Base-by-base conservation (phyloP, 2,888 invertebrate species). In the Iphiclides podalirius region DNA sequence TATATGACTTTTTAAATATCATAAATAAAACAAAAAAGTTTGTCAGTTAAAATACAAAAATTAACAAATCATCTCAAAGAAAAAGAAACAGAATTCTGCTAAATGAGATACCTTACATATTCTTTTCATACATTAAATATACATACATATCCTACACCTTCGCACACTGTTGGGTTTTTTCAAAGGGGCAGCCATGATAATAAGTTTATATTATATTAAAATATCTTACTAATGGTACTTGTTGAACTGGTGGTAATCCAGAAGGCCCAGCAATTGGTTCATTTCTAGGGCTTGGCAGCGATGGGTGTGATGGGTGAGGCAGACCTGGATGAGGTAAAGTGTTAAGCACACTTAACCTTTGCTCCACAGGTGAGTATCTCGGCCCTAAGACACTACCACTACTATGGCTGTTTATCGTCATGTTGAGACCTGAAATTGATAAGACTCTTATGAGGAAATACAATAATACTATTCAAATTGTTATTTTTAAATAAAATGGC, bases 141-240 rank as follows among this genome's bases (percentile, higher is more conserved):
- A n/a, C n/a, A n/a, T n/a, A n/a, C n/a, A n/a, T n/a, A n/a, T n/a
- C n/a, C n/a, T n/a, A n/a, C n/a, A n/a, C n/a, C n/a, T n/a, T n/a
- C n/a, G n/a, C n/a, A n/a, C n/a, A n/a, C n/a, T n/a, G n/a, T n/a
- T n/a, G n/a, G n/a, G n/a, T n/a, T n/a, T n/a, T n/a, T n/a, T n/a
- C n/a, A n/a, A n/a, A n/a, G n/a, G n/a, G n/a, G n/a, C n/a, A n/a
- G n/a, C n/a, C n/a, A n/a, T n/a, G n/a, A n/a, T n/a, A n/a, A n/a
- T n/a, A n/a, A n/a, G n/a, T n/a, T n/a, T n/a, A n/a, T n/a, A n/a
- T n/a, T n/a, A n/a, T n/a, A n/a, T n/a, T n/a, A n/a, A n/a, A n/a
- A n/a, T n/a, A n/a, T n/a, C n/a, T 92, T 84, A 96, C 96, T 91
- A 96, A 91, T 76, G 96, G 96, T 80, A 94, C 95, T 91, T 95